Evolutionary conservation across 2,888 invertebrate genomes (phyloP).

Genomic region (Xestia rhomboidea): DNA sequence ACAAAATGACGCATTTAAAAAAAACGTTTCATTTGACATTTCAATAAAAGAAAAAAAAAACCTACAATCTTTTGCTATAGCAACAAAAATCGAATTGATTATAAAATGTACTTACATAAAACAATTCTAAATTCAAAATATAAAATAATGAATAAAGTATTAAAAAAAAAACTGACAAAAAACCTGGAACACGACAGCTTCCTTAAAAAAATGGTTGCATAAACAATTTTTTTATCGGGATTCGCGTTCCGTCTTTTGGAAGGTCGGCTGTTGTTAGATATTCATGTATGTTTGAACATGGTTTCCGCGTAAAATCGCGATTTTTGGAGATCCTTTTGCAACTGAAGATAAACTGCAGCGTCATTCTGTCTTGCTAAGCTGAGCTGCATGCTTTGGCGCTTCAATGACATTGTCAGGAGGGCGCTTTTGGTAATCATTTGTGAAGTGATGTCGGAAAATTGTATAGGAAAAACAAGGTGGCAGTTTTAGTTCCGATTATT

Average conservation of each 20-base stretch:
- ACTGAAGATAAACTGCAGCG: neutral
- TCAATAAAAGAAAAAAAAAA: constrained; percentile 1
- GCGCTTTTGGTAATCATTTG: no score
- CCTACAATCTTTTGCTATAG: constrained; percentile 19
- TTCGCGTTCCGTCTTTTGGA: constrained; percentile 28
- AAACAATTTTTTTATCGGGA: constrained; percentile 45
- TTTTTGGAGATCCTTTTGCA: constrained; percentile 47
- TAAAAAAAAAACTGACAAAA: constrained; percentile 3
- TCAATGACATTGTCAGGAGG: no score
- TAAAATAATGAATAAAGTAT: constrained; percentile 27
- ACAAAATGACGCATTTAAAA: constrained; percentile 5
- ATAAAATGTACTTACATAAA: neutral
- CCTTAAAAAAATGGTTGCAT: constrained; percentile 50
- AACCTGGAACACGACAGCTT: constrained; percentile 23
- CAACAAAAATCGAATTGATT: constrained; percentile 14
- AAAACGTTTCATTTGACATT: constrained; percentile 2
- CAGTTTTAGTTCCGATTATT: no score
- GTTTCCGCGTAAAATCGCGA: constrained; percentile 56
- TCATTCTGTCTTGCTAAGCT: neutral
- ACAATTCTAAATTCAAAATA: constrained; percentile 36
- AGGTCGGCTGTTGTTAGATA: constrained; percentile 54
- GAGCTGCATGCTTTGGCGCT: no score
- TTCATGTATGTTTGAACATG: constrained; percentile 49
- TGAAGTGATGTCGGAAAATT: no score
- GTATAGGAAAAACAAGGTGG: no score